A percentile compares a stretch with the other conserved stretches of the same genome.
phyloP scores from a whole-genome alignment of 2,888 invertebrate genomes.

The Aphelenchoides bicaudatus region DNA sequence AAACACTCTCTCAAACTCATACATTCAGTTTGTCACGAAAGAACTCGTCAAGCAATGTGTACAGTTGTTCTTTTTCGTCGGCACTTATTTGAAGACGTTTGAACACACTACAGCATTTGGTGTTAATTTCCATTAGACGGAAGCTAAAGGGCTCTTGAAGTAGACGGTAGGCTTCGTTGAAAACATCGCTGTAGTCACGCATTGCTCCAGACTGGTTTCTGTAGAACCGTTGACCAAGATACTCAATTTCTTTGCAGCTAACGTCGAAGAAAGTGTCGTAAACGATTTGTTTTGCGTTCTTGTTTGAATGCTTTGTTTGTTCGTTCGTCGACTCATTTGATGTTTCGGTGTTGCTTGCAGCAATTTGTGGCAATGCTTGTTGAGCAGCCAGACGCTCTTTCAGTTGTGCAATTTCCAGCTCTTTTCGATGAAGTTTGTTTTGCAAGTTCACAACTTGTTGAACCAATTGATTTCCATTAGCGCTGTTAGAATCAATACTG shows the following conservation, averaged over 20 bases:
- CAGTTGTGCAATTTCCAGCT: constrained; percentile 38
- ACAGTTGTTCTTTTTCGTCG: constrained; percentile 31
- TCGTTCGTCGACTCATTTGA: too few relatives aligned
- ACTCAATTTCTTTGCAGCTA: constrained; percentile 26
- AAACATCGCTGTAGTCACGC: constrained; percentile 47
- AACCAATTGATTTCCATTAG: constrained; percentile 38
- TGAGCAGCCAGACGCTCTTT: constrained; percentile 20
- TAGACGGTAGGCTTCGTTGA: constrained; percentile 36
- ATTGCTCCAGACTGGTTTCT: constrained; percentile 34
- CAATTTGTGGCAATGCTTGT: not conserved
- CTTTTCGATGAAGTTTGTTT: constrained; percentile 39
- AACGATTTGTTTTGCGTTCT: too few relatives aligned
- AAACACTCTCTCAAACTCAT: constrained; percentile 3
- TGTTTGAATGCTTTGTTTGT: too few relatives aligned
- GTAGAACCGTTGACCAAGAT: constrained; percentile 21
- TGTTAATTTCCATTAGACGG: constrained; percentile 42
- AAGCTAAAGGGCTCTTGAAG: constrained; percentile 46
- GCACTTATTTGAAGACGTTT: constrained; percentile 37
- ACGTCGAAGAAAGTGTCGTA: constrained; percentile 33
- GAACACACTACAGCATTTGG: constrained; percentile 38
- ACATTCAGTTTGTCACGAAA: constrained; percentile 44
- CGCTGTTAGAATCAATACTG: not conserved
- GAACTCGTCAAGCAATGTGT: constrained; percentile 39
- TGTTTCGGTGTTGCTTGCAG: too few relatives aligned
- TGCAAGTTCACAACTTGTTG: constrained; percentile 46